Conservation (phyloP, 2,888 invertebrate species). For the Caenorhabditis imperialis region DNA sequence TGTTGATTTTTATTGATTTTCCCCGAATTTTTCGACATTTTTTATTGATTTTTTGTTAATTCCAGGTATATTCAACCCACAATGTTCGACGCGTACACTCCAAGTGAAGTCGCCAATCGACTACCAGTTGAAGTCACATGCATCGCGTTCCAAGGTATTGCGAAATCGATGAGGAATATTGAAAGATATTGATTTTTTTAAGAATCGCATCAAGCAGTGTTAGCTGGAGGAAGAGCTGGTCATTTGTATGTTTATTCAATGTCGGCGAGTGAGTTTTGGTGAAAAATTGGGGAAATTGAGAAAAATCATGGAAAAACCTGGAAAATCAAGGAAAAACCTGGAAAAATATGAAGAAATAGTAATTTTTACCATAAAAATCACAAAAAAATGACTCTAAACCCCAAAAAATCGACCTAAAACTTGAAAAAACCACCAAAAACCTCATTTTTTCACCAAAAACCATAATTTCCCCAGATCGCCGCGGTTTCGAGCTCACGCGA, state of each 20-base stretch:
- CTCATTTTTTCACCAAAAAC: slow-evolving; percentile 3
- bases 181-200: slow-evolving; percentile 7
- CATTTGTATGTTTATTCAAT: slow-evolving; percentile 56
- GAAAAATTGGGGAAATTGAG: too few species aligned
- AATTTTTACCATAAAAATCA: too few species aligned
- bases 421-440: background rate
- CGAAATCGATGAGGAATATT: background rate
- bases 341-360: too few species aligned
- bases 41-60: too few species aligned
- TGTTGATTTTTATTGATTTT: slow-evolving; percentile 2
- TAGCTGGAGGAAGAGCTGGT: slow-evolving; percentile 61
- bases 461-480: slow-evolving; percentile 36
- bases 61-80: too few species aligned
- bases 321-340: too few species aligned
- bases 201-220: slow-evolving; percentile 59
- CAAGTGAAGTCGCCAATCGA: slow-evolving; percentile 69
- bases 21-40: slow-evolving; percentile 27
- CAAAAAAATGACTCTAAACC: too few species aligned
- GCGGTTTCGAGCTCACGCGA: slow-evolving; percentile 48
- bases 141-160: slow-evolving; percentile 58
- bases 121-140: slow-evolving; percentile 66
- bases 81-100: slow-evolving; percentile 74
- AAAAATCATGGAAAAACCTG: too few species aligned
- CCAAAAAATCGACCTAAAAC: too few species aligned
- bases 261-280: slow-evolving; percentile 22